A percentile compares a stretch with the other conserved stretches of the same genome.
These are phyloP conservation scores for Mirza zaza DNA, from an alignment of 2,113 vertebrate genomes.

Conservation along the genomic window DNA sequence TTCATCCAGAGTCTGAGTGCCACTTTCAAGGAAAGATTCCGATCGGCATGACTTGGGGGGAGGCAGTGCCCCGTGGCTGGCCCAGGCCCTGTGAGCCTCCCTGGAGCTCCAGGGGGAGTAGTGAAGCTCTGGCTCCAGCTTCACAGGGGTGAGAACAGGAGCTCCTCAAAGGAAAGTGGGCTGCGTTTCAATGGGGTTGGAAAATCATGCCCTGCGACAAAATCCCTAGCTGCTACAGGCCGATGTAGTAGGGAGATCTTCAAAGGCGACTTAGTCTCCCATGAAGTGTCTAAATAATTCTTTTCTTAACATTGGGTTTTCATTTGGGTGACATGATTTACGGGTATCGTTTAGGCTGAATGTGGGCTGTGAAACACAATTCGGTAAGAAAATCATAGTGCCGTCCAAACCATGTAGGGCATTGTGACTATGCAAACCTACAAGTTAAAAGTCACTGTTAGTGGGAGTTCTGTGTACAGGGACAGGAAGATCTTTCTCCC, in stretches of 20 bases:
- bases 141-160: neutral
- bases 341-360: neutral
- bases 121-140: neutral
- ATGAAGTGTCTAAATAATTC: neutral
- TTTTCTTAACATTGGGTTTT: neutral
- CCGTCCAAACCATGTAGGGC: neutral
- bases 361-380: neutral
- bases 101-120: no score
- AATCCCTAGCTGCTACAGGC: neutral
- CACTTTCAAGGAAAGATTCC: neutral
- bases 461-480: neutral
- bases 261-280: neutral
- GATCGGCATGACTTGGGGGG: neutral
- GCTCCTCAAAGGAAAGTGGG: neutral
- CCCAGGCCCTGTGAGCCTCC: accelerated
- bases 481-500: neutral
- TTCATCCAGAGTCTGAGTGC: neutral
- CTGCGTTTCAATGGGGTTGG: neutral
- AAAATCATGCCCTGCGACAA: neutral
- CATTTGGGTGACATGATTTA: neutral
- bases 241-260: neutral
- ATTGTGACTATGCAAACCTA: neutral
- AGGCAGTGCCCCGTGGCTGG: no score
- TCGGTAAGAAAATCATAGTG: neutral
- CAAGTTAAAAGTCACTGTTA: neutral